These are phyloP conservation scores for Callimorpha dominula DNA, from an alignment of 2,888 invertebrate genomes.

Conservation along the genomic window DNA sequence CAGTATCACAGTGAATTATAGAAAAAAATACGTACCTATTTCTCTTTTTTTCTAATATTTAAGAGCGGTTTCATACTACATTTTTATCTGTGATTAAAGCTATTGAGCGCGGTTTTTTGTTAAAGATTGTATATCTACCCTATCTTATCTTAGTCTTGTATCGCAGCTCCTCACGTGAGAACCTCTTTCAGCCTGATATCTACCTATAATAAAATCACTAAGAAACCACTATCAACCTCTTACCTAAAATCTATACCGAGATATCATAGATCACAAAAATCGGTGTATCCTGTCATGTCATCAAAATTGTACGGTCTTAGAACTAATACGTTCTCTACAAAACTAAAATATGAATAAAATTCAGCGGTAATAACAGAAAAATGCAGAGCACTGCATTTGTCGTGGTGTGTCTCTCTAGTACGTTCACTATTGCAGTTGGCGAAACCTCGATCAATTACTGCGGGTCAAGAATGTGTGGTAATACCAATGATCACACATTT, in stretches of 20 bases:
- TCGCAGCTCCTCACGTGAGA: too few species aligned
- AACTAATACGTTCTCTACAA: constrained; percentile 24
- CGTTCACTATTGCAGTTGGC: constrained; percentile 21
- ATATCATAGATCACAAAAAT: not conserved
- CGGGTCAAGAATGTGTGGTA: constrained; percentile 72
- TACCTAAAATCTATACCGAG: not conserved
- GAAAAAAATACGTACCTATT: too few species aligned
- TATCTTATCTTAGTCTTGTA: too few species aligned
- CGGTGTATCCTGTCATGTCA: constrained; percentile 9
- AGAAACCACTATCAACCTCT: not conserved
- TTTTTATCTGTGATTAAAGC: not conserved
- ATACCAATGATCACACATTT: constrained; percentile 71
- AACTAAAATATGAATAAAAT: constrained; percentile 57
- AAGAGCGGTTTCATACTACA: too few species aligned
- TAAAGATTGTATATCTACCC: not conserved
- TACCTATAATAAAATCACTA: not conserved
- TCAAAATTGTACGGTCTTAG: constrained; percentile 9
- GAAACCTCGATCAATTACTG: constrained; percentile 68
- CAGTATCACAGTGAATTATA: too few species aligned
- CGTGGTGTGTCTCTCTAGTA: constrained; percentile 27
- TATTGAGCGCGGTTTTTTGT: too few species aligned
- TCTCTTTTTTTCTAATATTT: too few species aligned
- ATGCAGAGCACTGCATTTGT: constrained; percentile 56
- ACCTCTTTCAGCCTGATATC: too few species aligned
- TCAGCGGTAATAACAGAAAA: constrained; percentile 51